Base-by-base conservation (phyloP, 2,888 invertebrate genomes). In the Drosophila putrida region DNA sequence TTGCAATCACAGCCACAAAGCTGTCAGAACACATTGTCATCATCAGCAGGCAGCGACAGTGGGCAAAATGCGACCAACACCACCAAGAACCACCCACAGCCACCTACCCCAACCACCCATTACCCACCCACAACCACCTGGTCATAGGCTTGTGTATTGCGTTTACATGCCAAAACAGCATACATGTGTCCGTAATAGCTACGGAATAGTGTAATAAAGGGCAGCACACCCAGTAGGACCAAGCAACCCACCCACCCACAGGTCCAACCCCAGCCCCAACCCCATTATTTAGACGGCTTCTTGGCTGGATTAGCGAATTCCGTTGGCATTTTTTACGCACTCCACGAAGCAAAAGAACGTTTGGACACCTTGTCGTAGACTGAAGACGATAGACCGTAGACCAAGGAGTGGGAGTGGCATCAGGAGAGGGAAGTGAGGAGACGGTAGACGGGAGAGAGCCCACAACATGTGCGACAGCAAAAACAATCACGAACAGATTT, bases 401-500 rank as follows among this genome's bases (percentile, higher is more conserved):
- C 49, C 49, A n/a, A 13, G n/a, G 27, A 25, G 9, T 9, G 28
- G 11, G 4, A 10, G 8, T 3, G 4, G 15, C 20, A 6, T 2
- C n/a, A 33, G 11, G 13, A 28, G 44, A 5, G 38, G 35, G 41
- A 8, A 43, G 10, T 33, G 31, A 38, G 1, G 28, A 4, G 20
- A 27, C 2, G 0, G 9, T n/a, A 15, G 2, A 11, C 28, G n/a
- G 10, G 35, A 15, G 9, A 15, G 38, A n/a, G 9, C 27, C 46
- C 67, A 66, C 62, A 64, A 75, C 76, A 85, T 75, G 78, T 75
- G 75, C 78, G 78, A 78, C 78, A 65, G 79, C 69, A 90, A 91
- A 90, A 90, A 90, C 90, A 90, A 91, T 90, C 90, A 91, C 88
- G 90, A 87, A 90, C 90, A 90, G 91, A 90, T 90, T 90, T 91